Conservation (phyloP, 2,888 invertebrate genomes). For the Cosmia pyralina region DNA sequence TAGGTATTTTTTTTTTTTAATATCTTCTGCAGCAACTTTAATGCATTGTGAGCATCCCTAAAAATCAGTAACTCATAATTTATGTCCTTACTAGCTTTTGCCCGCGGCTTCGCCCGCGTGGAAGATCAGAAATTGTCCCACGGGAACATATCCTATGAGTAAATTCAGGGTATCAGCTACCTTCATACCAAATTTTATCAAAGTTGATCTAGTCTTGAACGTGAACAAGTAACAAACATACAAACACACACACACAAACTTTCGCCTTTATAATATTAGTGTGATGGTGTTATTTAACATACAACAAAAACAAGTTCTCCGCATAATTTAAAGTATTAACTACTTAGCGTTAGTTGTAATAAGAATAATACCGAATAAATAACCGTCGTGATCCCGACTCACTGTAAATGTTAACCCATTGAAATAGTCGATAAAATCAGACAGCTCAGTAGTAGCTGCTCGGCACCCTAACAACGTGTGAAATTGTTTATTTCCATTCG, state of each 20-base stretch:
- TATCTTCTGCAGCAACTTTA: background rate
- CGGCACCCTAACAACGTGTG: constrained; percentile 77
- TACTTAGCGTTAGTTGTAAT: constrained; percentile 41
- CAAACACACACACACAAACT: no score
- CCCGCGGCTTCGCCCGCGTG: no score
- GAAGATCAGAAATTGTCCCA: no score
- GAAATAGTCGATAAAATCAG: constrained; percentile 79
- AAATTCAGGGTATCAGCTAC: no score
- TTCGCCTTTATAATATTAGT: no score
- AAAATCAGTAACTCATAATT: constrained; percentile 8
- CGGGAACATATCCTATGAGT: no score
- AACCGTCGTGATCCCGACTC: constrained; percentile 57
- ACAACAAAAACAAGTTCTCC: constrained; percentile 26
- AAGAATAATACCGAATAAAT: constrained; percentile 62
- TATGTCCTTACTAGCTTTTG: background rate
- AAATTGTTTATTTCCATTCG: constrained; percentile 83
- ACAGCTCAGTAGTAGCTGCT: constrained; percentile 55
- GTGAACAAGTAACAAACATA: no score
- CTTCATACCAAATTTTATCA: no score
- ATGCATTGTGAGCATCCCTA: constrained; percentile 1
- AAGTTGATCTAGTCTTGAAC: no score
- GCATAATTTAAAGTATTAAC: constrained; percentile 24
- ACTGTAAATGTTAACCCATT: constrained; percentile 70
- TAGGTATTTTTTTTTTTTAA: no score
- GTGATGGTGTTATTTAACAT: background rate